phyloP scores from a whole-genome alignment of 2,888 invertebrate species.

The Tupiocoris notatus region DNA sequence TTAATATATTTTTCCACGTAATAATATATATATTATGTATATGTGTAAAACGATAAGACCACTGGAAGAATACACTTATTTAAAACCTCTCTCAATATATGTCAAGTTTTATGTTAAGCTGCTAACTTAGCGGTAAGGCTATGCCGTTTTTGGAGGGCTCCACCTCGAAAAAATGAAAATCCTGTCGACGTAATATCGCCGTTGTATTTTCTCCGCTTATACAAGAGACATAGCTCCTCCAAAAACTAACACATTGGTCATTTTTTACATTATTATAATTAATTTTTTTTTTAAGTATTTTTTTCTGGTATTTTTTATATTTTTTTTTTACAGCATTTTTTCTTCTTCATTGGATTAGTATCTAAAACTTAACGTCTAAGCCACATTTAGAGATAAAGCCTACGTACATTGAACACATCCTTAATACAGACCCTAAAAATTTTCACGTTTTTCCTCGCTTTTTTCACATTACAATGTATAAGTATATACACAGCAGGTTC shows the following conservation, averaged over 20 bases:
- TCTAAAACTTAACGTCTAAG: constrained; percentile 46
- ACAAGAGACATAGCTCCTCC: not conserved
- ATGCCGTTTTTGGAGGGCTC: constrained; percentile 46
- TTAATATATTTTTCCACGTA: constrained; percentile 42
- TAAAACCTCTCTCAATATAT: constrained; percentile 37
- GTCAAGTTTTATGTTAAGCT: constrained; percentile 32
- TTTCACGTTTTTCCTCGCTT: constrained; percentile 14
- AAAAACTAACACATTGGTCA: constrained; percentile 48
- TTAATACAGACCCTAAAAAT: constrained; percentile 47
- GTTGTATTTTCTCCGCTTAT: not conserved
- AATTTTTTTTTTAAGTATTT: constrained; percentile 1
- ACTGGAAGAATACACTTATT: constrained; percentile 47
- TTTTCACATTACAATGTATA: constrained; percentile 7
- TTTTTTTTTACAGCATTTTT: constrained; percentile 9
- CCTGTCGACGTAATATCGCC: not conserved
- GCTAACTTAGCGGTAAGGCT: constrained; percentile 47
- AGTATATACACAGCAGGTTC: constrained; percentile 3
- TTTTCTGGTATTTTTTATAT: constrained; percentile 4
- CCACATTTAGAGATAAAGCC: constrained; percentile 47
- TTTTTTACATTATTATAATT: constrained; percentile 17
- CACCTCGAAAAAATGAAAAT: too few species aligned
- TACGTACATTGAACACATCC: constrained; percentile 48
- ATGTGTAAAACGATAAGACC: constrained; percentile 45
- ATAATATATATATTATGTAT: constrained; percentile 41
- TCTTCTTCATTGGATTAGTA: constrained; percentile 1